Evolutionary conservation across 2,797 vertebrate species (phyloP), one percentile per base, ranked within the genome.

Genomic region (Salarias fasciatus): DNA sequence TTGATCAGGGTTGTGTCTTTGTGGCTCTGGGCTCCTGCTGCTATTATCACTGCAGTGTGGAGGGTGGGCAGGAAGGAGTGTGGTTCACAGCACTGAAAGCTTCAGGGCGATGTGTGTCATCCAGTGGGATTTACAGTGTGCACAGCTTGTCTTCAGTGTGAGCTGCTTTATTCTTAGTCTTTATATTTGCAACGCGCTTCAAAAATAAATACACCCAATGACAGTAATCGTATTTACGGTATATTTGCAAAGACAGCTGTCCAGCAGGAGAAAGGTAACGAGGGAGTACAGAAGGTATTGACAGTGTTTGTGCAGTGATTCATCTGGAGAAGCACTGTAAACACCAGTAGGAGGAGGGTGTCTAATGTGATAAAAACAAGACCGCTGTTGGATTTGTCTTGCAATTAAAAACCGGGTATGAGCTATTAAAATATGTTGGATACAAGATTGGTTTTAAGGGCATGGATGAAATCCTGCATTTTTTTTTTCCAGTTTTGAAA

Each of bases 1-100:
- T 90, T 89, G 88, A 90, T 89, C 79, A 86, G 65, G 42, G 67
- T 52, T 77, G 80, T 81, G 75, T 77, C 80, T 72, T 75, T 74
- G 75, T 85, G 73, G 62, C 77, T 79, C 33, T 67, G 61, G 80
- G 80, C 77, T 80, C 61, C 65, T 63, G 69, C 80, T 83, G 83
- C 74, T 85, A 72, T 85, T 89, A 87, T 81, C 83, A 79, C 84
- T 84, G 74, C 84, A 82, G 84, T 72, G 67, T 75, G 60, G 60
- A 69, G 69, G 66, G 44, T 47, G 44, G 69, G 66, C 70, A 69
- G 69, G 65, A 64, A 66, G 62, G 70, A 71, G 43, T 11, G 49
- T 66, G 55, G 56, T 76, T 79, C 68, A 53, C 43, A 69, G 73
- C 54, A 47, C 48, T n/a, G 31, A 47, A 64, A 72, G 75, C 82